phyloP scores from a whole-genome alignment of 2,888 invertebrate species.

The Caenorhabditis imperialis region DNA sequence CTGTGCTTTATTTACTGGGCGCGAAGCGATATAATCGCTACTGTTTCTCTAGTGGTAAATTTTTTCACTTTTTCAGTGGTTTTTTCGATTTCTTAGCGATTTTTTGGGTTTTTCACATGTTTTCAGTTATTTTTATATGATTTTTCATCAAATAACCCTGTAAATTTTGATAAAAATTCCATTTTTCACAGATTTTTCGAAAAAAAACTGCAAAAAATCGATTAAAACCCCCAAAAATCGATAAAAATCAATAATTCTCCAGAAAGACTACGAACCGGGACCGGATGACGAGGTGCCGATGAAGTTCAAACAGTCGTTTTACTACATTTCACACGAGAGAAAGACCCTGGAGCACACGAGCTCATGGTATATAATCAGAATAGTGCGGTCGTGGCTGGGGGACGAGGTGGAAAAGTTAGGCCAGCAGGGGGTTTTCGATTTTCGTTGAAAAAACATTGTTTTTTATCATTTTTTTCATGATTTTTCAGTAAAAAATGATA shows the following conservation, averaged over 20 bases:
- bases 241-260: not conserved
- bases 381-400: no score
- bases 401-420: no score
- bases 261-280: constrained; percentile 32
- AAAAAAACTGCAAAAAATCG: not conserved
- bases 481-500: no score
- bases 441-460: no score
- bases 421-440: no score
- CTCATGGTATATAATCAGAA: constrained; percentile 10
- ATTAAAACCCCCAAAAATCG: not conserved
- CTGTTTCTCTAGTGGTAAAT: constrained; percentile 31
- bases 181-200: no score
- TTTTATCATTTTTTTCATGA: no score
- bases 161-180: not conserved
- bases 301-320: constrained; percentile 35
- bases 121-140: no score
- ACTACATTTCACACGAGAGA: constrained; percentile 13
- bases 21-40: constrained; percentile 16
- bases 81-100: no score
- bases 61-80: no score
- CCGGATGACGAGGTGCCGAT: constrained; percentile 25
- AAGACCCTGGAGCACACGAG: not conserved
- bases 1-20: constrained; percentile 50
- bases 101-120: no score
- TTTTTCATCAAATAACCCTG: no score